Percentiles rank a stretch among this genome's conserved stretches.
These are phyloP conservation scores for Anarsia innoxiella DNA, from an alignment of 2,888 invertebrate genomes.

Conservation along the genomic window DNA sequence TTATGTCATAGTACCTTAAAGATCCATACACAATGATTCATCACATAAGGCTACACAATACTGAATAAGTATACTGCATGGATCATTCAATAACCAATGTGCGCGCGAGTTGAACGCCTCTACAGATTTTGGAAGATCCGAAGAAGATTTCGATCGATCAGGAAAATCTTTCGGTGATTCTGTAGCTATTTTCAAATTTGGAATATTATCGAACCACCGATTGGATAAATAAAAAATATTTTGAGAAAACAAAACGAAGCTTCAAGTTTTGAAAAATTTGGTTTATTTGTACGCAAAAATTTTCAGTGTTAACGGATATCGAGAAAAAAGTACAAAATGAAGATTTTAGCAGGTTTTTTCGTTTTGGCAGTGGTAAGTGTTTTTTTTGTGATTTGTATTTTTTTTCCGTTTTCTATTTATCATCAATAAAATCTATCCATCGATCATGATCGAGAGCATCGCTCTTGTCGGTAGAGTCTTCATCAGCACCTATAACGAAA, in stretches of 20 bases:
- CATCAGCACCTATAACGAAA: neutral
- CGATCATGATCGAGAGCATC: neutral
- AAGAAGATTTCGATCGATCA: slow-evolving; percentile 20
- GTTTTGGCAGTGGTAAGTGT: neutral
- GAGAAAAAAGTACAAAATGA: neutral
- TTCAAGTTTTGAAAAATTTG: neutral
- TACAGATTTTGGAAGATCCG: slow-evolving; percentile 42
- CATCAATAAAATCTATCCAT: neutral
- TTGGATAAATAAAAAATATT: neutral
- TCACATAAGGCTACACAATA: neutral
- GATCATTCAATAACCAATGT: slow-evolving; percentile 31
- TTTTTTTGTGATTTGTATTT: no score
- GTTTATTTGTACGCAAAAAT: neutral
- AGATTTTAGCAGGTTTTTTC: no score
- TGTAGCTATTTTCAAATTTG: neutral
- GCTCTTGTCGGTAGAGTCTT: no score
- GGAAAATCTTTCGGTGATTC: slow-evolving; percentile 25
- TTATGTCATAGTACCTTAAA: neutral
- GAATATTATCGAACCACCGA: neutral
- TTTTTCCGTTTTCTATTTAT: neutral
- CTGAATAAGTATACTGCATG: neutral
- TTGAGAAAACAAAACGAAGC: no score
- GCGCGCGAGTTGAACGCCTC: slow-evolving; percentile 45
- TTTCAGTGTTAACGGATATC: neutral
- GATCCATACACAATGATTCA: neutral